These are phyloP conservation scores for Cheilosia pagana DNA, from an alignment of 2,888 invertebrate genomes.

Conservation along the genomic window DNA sequence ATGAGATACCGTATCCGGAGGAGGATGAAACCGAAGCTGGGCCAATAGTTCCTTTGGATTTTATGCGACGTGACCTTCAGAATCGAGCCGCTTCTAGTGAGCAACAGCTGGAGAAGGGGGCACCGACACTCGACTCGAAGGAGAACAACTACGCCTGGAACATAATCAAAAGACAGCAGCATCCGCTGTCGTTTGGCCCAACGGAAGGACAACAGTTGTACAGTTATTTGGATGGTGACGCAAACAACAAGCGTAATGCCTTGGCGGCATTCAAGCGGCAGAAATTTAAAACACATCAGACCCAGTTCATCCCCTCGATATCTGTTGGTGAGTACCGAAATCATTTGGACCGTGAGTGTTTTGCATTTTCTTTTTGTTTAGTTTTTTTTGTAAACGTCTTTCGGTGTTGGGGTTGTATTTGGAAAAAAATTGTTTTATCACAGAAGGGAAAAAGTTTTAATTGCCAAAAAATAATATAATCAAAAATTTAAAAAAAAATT, in stretches of 20 bases:
- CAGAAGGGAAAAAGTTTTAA: slow-evolving; percentile 27
- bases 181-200: slow-evolving; percentile 35
- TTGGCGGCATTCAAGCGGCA: slow-evolving; percentile 77
- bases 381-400: background rate
- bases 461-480: background rate
- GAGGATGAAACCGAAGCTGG: slow-evolving; percentile 41
- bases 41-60: slow-evolving; percentile 32
- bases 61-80: slow-evolving; percentile 44
- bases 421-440: slow-evolving; percentile 33
- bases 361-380: slow-evolving; percentile 13
- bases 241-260: slow-evolving; percentile 74
- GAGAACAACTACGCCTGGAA: slow-evolving; percentile 28
- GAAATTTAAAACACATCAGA: slow-evolving; percentile 72
- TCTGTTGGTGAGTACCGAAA: slow-evolving; percentile 81
- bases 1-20: slow-evolving; percentile 60
- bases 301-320: slow-evolving; percentile 80
- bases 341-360: slow-evolving; percentile 43
- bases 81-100: slow-evolving; percentile 12
- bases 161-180: slow-evolving; percentile 41
- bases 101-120: slow-evolving; percentile 19
- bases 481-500: slow-evolving; percentile 54
- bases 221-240: slow-evolving; percentile 39
- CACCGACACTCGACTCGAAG: background rate
- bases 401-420: background rate
- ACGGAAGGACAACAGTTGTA: slow-evolving; percentile 35